These are phyloP conservation scores for Eurystomus glaucurus DNA, from an alignment of 2,797 vertebrate genomes.

Conservation along the genomic window DNA sequence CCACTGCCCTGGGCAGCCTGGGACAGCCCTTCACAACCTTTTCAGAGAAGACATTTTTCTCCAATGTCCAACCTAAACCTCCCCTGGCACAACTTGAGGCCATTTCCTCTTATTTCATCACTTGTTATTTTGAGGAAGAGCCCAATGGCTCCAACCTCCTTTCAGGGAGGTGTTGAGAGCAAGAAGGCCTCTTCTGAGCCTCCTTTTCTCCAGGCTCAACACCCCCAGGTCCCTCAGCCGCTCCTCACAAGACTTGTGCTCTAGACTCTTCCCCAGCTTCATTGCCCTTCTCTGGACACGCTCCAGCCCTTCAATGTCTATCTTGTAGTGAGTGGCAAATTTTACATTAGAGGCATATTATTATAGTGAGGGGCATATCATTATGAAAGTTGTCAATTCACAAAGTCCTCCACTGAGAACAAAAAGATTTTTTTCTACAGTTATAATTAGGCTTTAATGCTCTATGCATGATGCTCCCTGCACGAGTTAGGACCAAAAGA, in stretches of 20 bases:
- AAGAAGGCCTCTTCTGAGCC: neutral
- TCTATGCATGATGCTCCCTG: neutral
- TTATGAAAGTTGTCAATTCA: constrained; percentile 3
- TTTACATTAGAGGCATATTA: neutral
- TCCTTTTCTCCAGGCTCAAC: neutral
- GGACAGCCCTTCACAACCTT: neutral
- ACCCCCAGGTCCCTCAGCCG: neutral
- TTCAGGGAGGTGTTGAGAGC: neutral
- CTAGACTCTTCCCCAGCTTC: neutral
- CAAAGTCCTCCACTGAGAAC: neutral
- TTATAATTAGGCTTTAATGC: neutral
- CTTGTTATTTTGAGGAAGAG: neutral
- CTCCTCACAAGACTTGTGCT: neutral
- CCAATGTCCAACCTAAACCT: neutral
- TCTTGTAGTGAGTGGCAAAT: neutral
- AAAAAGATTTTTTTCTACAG: neutral
- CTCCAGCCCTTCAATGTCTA: neutral
- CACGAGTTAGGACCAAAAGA: constrained; percentile 11
- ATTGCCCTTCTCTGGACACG: neutral
- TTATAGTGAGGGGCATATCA: neutral
- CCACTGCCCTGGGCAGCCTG: neutral
- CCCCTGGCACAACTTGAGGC: neutral
- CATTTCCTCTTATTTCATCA: neutral
- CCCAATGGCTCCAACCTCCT: neutral
- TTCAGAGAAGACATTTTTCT: neutral